phyloP scores from a whole-genome alignment of 2,888 invertebrate genomes.

The Suillia variegata region DNA sequence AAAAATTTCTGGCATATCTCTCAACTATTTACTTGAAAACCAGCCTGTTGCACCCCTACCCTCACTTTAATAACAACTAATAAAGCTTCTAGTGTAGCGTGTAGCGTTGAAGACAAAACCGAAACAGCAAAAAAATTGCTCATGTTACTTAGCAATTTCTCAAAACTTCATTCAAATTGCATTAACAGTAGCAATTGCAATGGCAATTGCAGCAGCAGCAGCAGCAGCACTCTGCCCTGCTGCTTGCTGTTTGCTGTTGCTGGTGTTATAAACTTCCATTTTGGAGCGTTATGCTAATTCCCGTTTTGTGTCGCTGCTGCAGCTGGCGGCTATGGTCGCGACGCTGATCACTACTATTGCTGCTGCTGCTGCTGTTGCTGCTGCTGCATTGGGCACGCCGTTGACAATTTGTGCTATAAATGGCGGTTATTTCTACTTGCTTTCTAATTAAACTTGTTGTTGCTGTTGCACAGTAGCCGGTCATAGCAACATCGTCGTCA shows the following conservation, averaged over 20 bases:
- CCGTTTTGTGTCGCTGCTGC: neutral
- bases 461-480: conserved; percentile 19
- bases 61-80: neutral
- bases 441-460: conserved; percentile 27
- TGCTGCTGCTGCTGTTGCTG: neutral
- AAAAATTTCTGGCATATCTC: no score
- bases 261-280: conserved; percentile 10
- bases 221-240: conserved; percentile 1
- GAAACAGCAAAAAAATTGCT: neutral
- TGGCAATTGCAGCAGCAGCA: neutral
- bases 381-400: neutral
- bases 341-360: neutral
- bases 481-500: neutral
- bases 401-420: conserved; percentile 16
- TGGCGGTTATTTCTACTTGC: neutral
- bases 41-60: conserved; percentile 16
- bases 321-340: no score
- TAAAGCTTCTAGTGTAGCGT: neutral
- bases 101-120: neutral
- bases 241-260: neutral
- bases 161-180: conserved; percentile 17
- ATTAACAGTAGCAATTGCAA: conserved; percentile 1
- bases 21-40: no score
- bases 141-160: conserved; percentile 22
- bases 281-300: conserved; percentile 17